A percentile compares a stretch with the other conserved stretches of the same genome.
phyloP scores from a whole-genome alignment of 2,113 vertebrate species.

The Catharus fuscescens region DNA sequence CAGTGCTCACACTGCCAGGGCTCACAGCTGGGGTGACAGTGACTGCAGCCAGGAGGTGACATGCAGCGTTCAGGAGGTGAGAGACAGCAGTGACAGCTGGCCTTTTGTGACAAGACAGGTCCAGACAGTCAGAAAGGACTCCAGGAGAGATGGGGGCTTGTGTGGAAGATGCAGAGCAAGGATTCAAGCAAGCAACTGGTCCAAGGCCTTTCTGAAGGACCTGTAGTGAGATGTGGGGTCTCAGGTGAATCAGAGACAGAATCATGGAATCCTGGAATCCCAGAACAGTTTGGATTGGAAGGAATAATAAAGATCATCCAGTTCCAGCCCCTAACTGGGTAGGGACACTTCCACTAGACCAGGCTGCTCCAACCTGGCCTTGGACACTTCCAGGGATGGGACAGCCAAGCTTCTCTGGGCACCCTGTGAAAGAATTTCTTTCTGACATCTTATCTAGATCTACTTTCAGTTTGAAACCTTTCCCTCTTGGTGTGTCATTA shows the following conservation, averaged over 20 bases:
- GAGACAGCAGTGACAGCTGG: neutral
- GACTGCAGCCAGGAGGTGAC: neutral
- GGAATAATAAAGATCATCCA: no score
- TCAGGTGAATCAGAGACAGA: neutral
- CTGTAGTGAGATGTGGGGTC: neutral
- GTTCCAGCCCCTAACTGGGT: neutral
- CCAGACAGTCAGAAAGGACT: neutral
- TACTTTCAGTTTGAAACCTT: neutral
- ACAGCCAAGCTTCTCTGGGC: neutral
- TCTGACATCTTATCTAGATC: neutral
- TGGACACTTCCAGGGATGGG: neutral
- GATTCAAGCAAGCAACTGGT: neutral
- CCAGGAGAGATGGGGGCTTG: accelerated
- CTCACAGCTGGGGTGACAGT: neutral
- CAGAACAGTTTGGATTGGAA: neutral
- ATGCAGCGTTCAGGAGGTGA: neutral
- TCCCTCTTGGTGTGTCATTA: neutral
- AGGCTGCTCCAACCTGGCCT: neutral
- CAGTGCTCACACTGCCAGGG: accelerated
- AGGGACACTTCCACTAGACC: neutral
- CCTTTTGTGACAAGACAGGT: neutral
- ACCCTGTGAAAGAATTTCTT: neutral
- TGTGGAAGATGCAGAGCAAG: neutral
- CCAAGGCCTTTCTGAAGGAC: neutral
- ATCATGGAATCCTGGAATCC: neutral